phyloP scores from a whole-genome alignment of 2,888 invertebrate genomes.

The Lycia hirtaria region DNA sequence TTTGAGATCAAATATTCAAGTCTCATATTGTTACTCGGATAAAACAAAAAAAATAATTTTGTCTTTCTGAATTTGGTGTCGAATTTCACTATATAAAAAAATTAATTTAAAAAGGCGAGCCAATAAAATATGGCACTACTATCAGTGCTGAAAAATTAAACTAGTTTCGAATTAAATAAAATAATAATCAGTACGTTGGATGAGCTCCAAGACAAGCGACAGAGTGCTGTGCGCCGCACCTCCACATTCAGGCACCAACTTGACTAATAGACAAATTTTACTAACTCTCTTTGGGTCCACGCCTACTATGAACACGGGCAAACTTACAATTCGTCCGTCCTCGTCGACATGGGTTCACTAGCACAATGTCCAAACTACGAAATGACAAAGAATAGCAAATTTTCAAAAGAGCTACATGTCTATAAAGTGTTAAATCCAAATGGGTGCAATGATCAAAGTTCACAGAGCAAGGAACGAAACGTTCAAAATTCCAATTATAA shows the following conservation, averaged over 20 bases:
- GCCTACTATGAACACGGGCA: slow-evolving; percentile 50
- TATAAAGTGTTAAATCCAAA: no score
- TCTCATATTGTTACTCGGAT: slow-evolving; percentile 68
- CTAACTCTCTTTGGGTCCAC: slow-evolving; percentile 69
- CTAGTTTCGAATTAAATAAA: slow-evolving; percentile 73
- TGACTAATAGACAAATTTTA: slow-evolving; percentile 76
- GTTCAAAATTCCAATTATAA: no score
- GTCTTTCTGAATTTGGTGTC: slow-evolving; percentile 82
- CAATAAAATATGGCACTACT: slow-evolving; percentile 83
- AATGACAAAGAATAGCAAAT: no score
- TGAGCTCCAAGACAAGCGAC: slow-evolving; percentile 68
- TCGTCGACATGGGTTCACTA: no score
- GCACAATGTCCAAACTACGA: no score
- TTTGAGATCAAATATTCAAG: slow-evolving; percentile 81
- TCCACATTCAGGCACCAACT: slow-evolving; percentile 81
- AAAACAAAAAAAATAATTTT: slow-evolving; percentile 62
- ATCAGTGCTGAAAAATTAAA: slow-evolving; percentile 81
- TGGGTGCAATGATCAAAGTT: no score
- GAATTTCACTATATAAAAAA: slow-evolving; percentile 78
- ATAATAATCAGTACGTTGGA: slow-evolving; percentile 83
- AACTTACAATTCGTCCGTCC: slow-evolving; percentile 20
- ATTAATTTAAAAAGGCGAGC: slow-evolving; percentile 70
- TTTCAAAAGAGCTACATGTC: no score
- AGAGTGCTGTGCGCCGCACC: slow-evolving; percentile 55
- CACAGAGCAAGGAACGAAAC: no score